Base-by-base conservation (phyloP, 1,140 invertebrate species). In the Bombus soroeensis region DNA sequence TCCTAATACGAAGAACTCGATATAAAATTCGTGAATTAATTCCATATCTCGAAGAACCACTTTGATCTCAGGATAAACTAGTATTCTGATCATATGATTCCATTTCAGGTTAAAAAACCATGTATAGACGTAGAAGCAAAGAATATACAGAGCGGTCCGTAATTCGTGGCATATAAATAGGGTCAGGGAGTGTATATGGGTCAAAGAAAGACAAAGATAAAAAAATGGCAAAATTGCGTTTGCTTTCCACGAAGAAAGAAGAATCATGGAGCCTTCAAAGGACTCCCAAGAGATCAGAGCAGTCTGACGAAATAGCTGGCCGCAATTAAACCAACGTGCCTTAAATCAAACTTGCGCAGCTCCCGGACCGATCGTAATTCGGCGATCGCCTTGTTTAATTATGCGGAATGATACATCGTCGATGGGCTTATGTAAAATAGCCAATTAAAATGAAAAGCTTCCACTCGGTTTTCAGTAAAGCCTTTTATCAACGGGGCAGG, bases 391-490 rank as follows among this genome's bases (percentile, higher is more conserved):
- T 78, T 66, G 64, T 87, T 90, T 87, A 87, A 90, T 90, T 89
- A 89, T 87, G 72, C 77, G 34, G 34, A 87, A 59, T 75, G 79
- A 80, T 66, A 64, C 76, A 68, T 34, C 57, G 59, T 84, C 70
- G 85, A 87, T 76, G 73, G 43, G 47, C 77, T 88, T 89, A 81
- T 84, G 84, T 77, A 87, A 89, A 47, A 25, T 9, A 43, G 70
- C 74, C 76, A 90, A 87, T 90, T 87, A 90, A 89, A 89, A 87
- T 59, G 81, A 59, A 89, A 90, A 87, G 70, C 18, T 32, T 18
- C 77, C 66, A 53, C 47, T 47, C 64, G 47, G 74, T 81, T 79
- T 81, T 72, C 75, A 87, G 43, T 57, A 43, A 81, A 89, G 83
- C 47, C 76, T 81, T 78, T 78, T 41, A 41, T 71, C 41, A 81